Evolutionary conservation across 1,140 invertebrate genomes (phyloP).

Genomic region (Paralvinella palmiformis): DNA sequence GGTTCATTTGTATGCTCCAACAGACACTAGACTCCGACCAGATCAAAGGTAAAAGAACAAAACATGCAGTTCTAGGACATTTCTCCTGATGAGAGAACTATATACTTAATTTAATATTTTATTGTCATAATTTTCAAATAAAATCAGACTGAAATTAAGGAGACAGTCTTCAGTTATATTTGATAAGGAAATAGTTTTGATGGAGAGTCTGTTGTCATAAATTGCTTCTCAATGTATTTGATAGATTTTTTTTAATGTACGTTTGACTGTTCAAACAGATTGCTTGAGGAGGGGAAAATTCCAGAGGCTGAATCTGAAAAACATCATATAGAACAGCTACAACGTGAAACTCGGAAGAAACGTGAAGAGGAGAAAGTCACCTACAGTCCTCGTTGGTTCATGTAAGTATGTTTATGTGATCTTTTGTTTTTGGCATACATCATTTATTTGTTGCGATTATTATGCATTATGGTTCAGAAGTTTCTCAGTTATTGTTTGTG

Average conservation of each 20-base stretch:
- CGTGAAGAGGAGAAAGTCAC: slow-evolving; percentile 55
- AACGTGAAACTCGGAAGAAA: slow-evolving; percentile 62
- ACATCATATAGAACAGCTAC: slow-evolving; percentile 61
- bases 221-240: not conserved
- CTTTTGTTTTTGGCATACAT: not conserved
- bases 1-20: slow-evolving; percentile 61
- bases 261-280: slow-evolving; percentile 25
- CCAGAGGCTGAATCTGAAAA: slow-evolving; percentile 66
- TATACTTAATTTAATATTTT: not conserved
- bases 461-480: not conserved
- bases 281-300: slow-evolving; percentile 71
- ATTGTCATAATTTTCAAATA: not conserved
- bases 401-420: slow-evolving; percentile 45
- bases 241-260: not conserved
- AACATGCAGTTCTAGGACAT: not conserved
- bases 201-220: not conserved
- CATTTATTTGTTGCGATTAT: not conserved
- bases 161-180: not conserved
- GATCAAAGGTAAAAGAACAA: slow-evolving; percentile 56
- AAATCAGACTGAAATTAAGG: not conserved
- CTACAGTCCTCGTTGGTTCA: slow-evolving; percentile 62
- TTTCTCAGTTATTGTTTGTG: not conserved
- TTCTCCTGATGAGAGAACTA: not conserved
- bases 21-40: slow-evolving; percentile 65
- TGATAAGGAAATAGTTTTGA: not conserved